Conservation (phyloP, 2,888 invertebrate genomes). For the Temnothorax ravouxi region DNA sequence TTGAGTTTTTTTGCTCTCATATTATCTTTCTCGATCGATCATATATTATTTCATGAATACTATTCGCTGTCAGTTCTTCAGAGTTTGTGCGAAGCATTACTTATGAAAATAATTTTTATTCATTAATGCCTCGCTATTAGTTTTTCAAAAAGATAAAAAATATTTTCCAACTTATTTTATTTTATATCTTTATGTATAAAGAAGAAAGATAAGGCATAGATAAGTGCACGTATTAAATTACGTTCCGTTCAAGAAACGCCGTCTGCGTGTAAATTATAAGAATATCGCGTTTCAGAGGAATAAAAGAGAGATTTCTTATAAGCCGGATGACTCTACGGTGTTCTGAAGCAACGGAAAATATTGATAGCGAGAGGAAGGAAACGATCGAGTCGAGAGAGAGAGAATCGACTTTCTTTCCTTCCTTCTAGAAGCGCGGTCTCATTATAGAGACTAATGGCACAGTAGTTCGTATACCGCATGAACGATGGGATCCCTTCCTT, state of each 20-base stretch:
- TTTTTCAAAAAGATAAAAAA: background rate
- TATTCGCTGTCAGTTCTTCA: conserved; percentile 4
- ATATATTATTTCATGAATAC: conserved; percentile 23
- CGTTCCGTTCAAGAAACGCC: background rate
- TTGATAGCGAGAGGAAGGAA: conserved; percentile 43
- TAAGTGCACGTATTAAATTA: conserved; percentile 16
- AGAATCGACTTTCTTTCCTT: conserved; percentile 30
- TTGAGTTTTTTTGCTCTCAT: conserved; percentile 5
- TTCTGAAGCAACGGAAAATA: conserved; percentile 39
- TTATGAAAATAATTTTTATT: conserved; percentile 38
- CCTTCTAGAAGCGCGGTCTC: conserved; percentile 16
- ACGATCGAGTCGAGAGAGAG: conserved; percentile 29
- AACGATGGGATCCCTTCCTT: conserved; percentile 13
- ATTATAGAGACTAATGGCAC: conserved; percentile 50
- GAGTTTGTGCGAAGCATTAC: background rate
- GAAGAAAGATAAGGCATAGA: background rate
- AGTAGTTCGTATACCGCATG: conserved; percentile 7
- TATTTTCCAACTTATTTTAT: background rate
- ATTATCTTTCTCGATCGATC: background rate
- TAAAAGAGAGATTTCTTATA: conserved; percentile 48
- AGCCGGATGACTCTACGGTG: conserved; percentile 24
- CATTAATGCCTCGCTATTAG: conserved; percentile 10
- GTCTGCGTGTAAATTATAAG: conserved; percentile 37
- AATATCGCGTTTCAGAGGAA: conserved; percentile 8
- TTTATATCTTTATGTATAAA: background rate